phyloP scores from a whole-genome alignment of 2,113 vertebrate genomes.

The Arvicanthis niloticus region DNA sequence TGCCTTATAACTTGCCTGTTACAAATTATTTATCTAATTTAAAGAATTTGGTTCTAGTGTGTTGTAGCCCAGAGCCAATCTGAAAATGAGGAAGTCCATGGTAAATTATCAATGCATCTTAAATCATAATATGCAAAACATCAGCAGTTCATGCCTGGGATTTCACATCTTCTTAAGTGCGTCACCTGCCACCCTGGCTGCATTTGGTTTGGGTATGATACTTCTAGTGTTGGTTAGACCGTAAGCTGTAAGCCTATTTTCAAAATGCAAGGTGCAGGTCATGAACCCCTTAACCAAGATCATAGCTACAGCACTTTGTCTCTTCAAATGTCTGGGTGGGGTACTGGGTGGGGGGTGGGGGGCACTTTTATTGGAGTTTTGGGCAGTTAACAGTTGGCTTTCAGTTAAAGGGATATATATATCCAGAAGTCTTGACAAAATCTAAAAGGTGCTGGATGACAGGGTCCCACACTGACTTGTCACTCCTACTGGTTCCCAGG shows the following conservation, averaged over 20 bases:
- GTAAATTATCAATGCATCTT: constrained; percentile 43
- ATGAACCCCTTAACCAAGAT: background rate
- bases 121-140: constrained; percentile 71
- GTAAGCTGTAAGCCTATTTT: constrained; percentile 26
- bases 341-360: background rate
- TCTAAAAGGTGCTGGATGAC: background rate
- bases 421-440: background rate
- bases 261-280: background rate
- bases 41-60: constrained; percentile 18
- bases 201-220: constrained; percentile 33
- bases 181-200: constrained; percentile 12
- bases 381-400: background rate
- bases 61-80: background rate
- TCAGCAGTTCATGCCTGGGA: constrained; percentile 75
- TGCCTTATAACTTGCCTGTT: background rate
- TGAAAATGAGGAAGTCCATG: constrained; percentile 7
- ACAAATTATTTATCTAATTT: background rate
- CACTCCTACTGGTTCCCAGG: background rate
- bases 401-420: background rate
- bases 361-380: background rate
- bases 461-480: background rate
- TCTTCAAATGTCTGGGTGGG: background rate
- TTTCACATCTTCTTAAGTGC: constrained; percentile 72
- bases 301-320: background rate
- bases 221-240: constrained; percentile 2